Percentiles rank a stretch among this genome's conserved stretches.
Conservation (phyloP, 2,888 invertebrate species). For the Idaea dimidiata region DNA sequence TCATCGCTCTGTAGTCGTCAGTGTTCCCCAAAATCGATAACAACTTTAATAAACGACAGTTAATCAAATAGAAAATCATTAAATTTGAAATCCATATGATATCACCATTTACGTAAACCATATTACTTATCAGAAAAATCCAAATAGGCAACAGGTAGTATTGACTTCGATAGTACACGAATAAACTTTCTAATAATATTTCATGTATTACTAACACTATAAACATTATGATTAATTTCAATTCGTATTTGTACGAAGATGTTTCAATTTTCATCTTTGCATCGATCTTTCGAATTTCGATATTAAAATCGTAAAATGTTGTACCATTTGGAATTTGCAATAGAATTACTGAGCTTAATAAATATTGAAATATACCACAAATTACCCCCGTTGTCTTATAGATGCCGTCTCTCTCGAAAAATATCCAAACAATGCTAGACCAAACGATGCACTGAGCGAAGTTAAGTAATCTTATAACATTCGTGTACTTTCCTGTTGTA, state of each 20-base stretch:
- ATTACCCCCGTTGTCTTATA: background rate
- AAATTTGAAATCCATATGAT: background rate
- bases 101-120: background rate
- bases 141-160: background rate
- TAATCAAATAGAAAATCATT: background rate
- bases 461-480: background rate
- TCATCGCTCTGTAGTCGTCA: background rate
- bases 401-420: background rate
- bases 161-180: background rate
- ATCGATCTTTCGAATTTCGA: background rate
- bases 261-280: background rate
- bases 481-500: background rate
- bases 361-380: background rate
- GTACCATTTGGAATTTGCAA: background rate
- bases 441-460: background rate
- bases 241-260: background rate
- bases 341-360: background rate
- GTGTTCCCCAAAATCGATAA: background rate
- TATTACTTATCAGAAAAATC: background rate
- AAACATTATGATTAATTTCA: background rate
- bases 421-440: background rate
- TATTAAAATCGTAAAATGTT: background rate
- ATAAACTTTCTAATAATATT: background rate
- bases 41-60: background rate
- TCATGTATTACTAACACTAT: background rate